Conservation (phyloP, 2,113 vertebrate genomes). For the Rynchops niger region DNA sequence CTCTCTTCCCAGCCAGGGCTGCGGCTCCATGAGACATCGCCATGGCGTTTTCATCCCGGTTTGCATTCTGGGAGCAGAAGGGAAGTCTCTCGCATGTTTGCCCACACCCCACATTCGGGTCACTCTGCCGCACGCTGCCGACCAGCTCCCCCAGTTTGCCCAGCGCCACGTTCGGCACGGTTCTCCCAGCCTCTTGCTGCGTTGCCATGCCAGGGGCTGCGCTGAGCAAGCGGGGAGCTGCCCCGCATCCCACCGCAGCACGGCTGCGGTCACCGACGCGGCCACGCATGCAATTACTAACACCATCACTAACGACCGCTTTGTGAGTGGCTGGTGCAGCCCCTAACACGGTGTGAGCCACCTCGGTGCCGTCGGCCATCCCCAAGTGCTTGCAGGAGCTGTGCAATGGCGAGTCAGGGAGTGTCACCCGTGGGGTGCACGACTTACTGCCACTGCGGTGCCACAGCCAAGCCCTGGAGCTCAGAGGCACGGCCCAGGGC, state of each 20-base stretch:
- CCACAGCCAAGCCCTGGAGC: background rate
- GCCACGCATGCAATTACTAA: slow-evolving; percentile 8
- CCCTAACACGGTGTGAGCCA: background rate
- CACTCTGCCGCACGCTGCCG: background rate
- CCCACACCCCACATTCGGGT: background rate
- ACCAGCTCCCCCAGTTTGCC: background rate
- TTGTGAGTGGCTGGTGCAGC: background rate
- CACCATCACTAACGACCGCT: background rate
- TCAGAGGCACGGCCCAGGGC: background rate
- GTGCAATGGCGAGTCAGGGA: rapidly evolving
- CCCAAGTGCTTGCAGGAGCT: background rate
- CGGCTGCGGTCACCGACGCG: background rate
- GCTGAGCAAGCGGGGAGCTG: background rate
- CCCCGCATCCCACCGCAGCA: background rate
- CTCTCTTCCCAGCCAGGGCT: slow-evolving; percentile 64
- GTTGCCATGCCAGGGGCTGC: background rate
- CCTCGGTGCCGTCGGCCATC: background rate
- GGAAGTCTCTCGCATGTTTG: slow-evolving; percentile 83
- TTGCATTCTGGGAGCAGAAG: slow-evolving; percentile 99
- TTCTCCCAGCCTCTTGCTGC: rapidly evolving
- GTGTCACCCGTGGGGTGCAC: rapidly evolving
- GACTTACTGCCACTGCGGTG: rapidly evolving
- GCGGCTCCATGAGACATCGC: slow-evolving; percentile 77
- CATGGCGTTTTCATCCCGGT: slow-evolving; percentile 98
- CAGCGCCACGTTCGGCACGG: rapidly evolving